Evolutionary conservation across 2,113 vertebrate genomes (phyloP).

Genomic region (Silurus meridionalis): DNA sequence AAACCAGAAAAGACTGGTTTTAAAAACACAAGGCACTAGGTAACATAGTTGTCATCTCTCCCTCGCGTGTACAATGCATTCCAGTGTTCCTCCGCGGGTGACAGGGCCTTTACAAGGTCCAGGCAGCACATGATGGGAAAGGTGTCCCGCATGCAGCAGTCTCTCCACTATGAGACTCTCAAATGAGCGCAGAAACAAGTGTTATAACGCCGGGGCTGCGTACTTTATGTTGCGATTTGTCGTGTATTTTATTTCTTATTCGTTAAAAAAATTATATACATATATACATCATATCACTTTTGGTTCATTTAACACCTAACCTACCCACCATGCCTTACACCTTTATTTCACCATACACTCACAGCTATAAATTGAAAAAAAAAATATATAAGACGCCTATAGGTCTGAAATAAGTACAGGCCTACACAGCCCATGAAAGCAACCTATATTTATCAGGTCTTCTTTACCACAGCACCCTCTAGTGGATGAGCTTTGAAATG

Average conservation of each 20-base stretch:
- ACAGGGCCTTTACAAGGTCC: conserved; percentile 57
- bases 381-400: background rate
- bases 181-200: conserved; percentile 17
- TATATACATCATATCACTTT: background rate
- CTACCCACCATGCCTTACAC: background rate
- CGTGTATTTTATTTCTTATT: background rate
- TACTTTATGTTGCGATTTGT: too few relatives aligned
- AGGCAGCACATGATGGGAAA: conserved; percentile 51
- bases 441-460: background rate
- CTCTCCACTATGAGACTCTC: conserved; percentile 6
- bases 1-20: conserved; percentile 17
- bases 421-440: background rate
- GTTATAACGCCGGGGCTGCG: background rate
- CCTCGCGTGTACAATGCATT: conserved; percentile 60
- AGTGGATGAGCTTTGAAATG: background rate
- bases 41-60: conserved; percentile 60
- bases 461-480: conserved; percentile 32
- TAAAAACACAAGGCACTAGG: conserved; percentile 49
- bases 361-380: background rate
- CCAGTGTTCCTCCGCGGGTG: conserved; percentile 59
- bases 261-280: background rate
- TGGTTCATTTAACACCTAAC: background rate
- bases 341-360: background rate
- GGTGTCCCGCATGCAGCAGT: conserved; percentile 42
- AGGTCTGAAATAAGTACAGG: background rate